These are phyloP conservation scores for Paraplagusia blochii DNA, from an alignment of 2,113 vertebrate species.

Conservation along the genomic window DNA sequence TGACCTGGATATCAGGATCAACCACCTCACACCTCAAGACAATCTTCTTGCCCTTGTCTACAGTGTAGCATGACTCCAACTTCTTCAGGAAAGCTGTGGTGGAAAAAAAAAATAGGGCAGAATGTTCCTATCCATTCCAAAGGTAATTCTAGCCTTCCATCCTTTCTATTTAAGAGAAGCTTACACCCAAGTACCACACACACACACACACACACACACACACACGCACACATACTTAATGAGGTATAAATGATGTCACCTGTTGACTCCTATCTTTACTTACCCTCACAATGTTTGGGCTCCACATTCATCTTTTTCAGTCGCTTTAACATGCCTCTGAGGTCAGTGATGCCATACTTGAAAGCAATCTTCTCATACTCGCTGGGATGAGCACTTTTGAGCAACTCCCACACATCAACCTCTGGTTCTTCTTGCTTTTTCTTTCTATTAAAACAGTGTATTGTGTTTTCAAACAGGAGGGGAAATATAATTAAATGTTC, in stretches of 20 bases:
- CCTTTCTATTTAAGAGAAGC: too few species aligned
- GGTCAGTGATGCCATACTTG: conserved; percentile 89
- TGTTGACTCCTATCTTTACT: conserved; percentile 19
- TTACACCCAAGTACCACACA: too few species aligned
- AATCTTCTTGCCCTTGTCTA: conserved; percentile 85
- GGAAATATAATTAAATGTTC: neutral
- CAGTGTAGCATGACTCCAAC: conserved; percentile 83
- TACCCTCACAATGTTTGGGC: conserved; percentile 82
- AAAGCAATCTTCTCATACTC: conserved; percentile 93
- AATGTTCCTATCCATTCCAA: neutral
- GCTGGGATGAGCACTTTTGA: conserved; percentile 88
- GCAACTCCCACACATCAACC: conserved; percentile 84
- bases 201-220: too few species aligned
- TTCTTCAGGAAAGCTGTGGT: conserved; percentile 82
- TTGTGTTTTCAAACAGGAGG: neutral
- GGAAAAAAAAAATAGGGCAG: neutral
- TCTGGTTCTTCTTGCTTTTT: conserved; percentile 72
- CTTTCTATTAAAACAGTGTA: conserved; percentile 39
- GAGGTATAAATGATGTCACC: too few species aligned
- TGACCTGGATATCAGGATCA: conserved; percentile 78
- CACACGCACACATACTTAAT: too few species aligned
- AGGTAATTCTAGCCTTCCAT: too few species aligned
- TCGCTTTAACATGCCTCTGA: conserved; percentile 89
- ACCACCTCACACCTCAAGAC: conserved; percentile 83
- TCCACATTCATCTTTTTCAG: conserved; percentile 87